These are phyloP conservation scores for Sitophilus oryzae DNA, from an alignment of 1,140 invertebrate genomes.

Conservation along the genomic window DNA sequence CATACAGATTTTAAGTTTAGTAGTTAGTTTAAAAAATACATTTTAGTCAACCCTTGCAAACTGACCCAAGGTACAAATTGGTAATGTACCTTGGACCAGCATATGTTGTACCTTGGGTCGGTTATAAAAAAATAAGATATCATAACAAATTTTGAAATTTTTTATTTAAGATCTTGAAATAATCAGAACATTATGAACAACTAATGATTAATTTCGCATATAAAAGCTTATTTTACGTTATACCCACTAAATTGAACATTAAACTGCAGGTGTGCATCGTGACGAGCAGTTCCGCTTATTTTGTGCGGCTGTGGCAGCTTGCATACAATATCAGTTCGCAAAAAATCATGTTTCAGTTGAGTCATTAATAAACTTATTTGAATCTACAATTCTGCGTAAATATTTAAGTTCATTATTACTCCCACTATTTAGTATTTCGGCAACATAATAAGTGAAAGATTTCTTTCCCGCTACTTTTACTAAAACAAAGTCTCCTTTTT, in stretches of 20 bases:
- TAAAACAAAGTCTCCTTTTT: too few relatives aligned
- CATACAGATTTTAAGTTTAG: not conserved
- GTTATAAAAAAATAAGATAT: not conserved
- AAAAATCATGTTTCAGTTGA: too few relatives aligned
- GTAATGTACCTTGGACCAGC: not conserved
- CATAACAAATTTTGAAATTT: too few relatives aligned
- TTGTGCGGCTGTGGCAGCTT: too few relatives aligned
- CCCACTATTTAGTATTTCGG: not conserved
- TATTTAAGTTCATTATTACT: not conserved
- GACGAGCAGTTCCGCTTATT: not conserved
- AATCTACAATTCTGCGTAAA: not conserved
- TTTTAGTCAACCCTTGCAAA: too few relatives aligned
- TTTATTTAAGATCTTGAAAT: not conserved
- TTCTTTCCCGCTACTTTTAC: too few relatives aligned
- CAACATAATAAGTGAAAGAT: constrained; percentile 2
- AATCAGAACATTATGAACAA: not conserved
- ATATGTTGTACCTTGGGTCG: not conserved
- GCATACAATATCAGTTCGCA: too few relatives aligned
- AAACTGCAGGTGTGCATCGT: too few relatives aligned
- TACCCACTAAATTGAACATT: too few relatives aligned
- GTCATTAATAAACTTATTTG: not conserved
- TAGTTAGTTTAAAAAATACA: not conserved
- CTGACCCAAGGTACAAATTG: not conserved
- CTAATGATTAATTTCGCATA: not conserved
- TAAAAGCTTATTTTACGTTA: too few relatives aligned